Base-by-base conservation (phyloP, 2,113 vertebrate genomes). In the Chamaea fasciata region DNA sequence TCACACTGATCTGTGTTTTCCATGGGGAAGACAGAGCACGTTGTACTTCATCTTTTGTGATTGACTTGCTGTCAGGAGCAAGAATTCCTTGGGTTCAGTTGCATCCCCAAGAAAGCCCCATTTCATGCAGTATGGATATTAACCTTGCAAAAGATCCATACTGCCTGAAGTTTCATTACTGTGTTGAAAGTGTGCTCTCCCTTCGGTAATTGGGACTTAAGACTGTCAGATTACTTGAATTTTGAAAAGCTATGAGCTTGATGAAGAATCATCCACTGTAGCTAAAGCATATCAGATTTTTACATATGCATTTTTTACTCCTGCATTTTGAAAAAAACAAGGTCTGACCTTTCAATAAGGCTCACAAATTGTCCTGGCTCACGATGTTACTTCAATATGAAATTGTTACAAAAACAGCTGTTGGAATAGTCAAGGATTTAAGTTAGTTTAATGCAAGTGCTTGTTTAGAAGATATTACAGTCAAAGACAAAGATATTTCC, bases 11-110 rank as follows among this genome's bases (percentile, higher is more conserved):
- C 62, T 52, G 5, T 46, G 35, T 70, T 87, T 68, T 42, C 14
- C 0, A 0, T 44, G 15, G 23, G 70, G 63, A 67, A 63, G 23
- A 26, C 8, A 42, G 52, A 50, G 15, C 30, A 73, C 0, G 0
- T 31, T 49, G 10, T 52, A 37, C 5, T 67, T 87, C 4, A 6
- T 23, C 6, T 33, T 79, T 85, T 62, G 12, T 30, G 10, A 21
- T 50, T 33, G 31, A 33, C n/a, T 77, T 88, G 12, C n/a, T 62
- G 35, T 62, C 26, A 59, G 14, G 5, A 71, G 6, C 19, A 50
- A 44, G 13, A 46, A 10, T 79, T 91, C 22, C 46, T 19, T 13
- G 8, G 13, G 49, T 94, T 76, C 62, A 75, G 42, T 44, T 10
- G 1, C 57, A 39, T 9, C 18, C 31, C 9, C 15, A 31, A 20